Evolutionary conservation across 2,888 invertebrate genomes (phyloP), one percentile per base, ranked within the genome.

Genomic region (Nymphalis urticae): DNA sequence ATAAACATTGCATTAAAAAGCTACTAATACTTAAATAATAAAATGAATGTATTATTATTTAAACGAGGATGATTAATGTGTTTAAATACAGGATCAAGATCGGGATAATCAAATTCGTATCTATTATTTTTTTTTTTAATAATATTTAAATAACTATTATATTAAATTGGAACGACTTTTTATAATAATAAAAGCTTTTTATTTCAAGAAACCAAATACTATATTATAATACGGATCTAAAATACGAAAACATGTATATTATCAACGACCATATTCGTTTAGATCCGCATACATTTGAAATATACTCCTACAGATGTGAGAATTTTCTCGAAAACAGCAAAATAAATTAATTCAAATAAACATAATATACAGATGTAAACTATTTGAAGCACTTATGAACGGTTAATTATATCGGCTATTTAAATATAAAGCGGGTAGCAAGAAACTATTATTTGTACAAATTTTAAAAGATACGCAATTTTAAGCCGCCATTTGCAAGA

Each of bases 241-340:
- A 60, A 42, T 24, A 51, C 50, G 8, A 66, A 66, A 32, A 53
- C 19, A 54, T 50, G 48, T 54, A 61, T 19, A 54, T n/a, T 7
- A 32, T 32, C 53, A 61, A 24, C 53, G 50, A 60, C 66, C 53
- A 61, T 61, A 61, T 66, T 61, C 36, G 54, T 32, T 17, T 21
- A 66, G 61, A 66, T 66, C 66, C 66, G 66, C 66, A 66, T 66
- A 61, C 66, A 17, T 36, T 61, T 61, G 32, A 13, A 66, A 21
- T 36, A 58, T 42, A 58, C 10, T 8, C 58, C 36, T 5, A 42
- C 9, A 42, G 19, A 10, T 1, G 17, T n/a, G 19, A 19, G 42
- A 36, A 42, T 42, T 42, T n/a, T 56, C 9, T 10, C 19, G 42
- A 42, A 58, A 9, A 42, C 42, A 36, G 56, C 27, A 32, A 56